A percentile compares a stretch with the other conserved stretches of the same genome.
These are phyloP conservation scores for Eupithecia subumbrata DNA, from an alignment of 2,888 invertebrate genomes.

Conservation along the genomic window DNA sequence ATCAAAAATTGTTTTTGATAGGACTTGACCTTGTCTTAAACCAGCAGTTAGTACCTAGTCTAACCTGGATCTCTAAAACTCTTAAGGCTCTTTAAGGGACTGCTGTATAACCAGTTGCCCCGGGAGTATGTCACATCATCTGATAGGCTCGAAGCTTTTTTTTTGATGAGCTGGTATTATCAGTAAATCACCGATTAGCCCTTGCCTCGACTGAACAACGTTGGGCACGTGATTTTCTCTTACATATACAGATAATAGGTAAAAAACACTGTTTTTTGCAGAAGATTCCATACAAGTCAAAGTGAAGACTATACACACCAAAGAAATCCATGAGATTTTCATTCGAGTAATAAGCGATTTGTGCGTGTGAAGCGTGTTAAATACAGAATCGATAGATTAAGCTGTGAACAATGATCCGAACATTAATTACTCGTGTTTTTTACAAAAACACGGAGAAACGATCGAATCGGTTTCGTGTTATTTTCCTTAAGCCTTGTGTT, in stretches of 20 bases:
- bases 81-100: neutral
- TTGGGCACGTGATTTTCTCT: neutral
- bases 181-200: neutral
- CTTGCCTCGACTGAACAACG: neutral
- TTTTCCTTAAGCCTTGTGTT: neutral
- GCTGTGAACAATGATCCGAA: conserved; percentile 45
- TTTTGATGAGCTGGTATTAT: neutral
- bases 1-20: neutral
- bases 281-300: neutral
- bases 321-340: conserved; percentile 62
- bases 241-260: neutral
- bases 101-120: neutral
- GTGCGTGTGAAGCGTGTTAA: conserved; percentile 62
- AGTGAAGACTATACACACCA: conserved; percentile 1
- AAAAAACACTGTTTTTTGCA: neutral
- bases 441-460: neutral
- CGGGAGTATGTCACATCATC: neutral
- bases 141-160: neutral
- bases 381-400: conserved; percentile 58
- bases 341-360: conserved; percentile 56
- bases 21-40: neutral
- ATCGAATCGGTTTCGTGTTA: neutral
- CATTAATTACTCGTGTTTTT: neutral
- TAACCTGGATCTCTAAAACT: neutral
- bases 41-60: neutral